Evolutionary conservation across 2,888 invertebrate genomes (phyloP).

Genomic region (Platycheirus rosarum): DNA sequence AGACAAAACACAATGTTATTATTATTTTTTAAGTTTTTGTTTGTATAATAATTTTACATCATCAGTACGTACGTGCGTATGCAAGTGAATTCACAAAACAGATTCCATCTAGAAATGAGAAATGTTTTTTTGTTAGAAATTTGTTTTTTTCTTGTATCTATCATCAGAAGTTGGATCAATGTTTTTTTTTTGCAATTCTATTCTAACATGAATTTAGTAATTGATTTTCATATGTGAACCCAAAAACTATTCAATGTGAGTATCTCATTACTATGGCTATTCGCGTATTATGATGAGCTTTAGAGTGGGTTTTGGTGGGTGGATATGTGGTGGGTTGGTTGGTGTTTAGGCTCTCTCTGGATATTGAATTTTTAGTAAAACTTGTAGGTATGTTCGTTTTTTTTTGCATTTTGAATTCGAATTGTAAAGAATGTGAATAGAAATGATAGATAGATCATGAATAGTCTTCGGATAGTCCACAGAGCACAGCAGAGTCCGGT

Average conservation of each 20-base stretch:
- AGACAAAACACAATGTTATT: conserved; percentile 40
- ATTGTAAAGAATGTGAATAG: conserved; percentile 60
- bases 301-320: conserved; percentile 11
- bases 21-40: conserved; percentile 41
- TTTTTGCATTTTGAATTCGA: conserved; percentile 25
- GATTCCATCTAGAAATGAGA: conserved; percentile 74
- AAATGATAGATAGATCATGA: conserved; percentile 62
- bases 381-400: conserved; percentile 5
- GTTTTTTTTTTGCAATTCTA: conserved; percentile 61
- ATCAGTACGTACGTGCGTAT: conserved; percentile 73
- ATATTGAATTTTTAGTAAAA: conserved; percentile 55
- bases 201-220: conserved; percentile 74
- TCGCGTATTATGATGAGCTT: conserved; percentile 53
- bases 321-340: conserved; percentile 25
- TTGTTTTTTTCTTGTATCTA: conserved; percentile 64
- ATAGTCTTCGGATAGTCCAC: conserved; percentile 46
- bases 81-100: conserved; percentile 74
- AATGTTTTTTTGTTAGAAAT: conserved; percentile 73
- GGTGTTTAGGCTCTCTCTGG: conserved; percentile 47
- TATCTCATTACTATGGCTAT: conserved; percentile 70
- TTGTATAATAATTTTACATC: conserved; percentile 59
- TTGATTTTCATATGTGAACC: conserved; percentile 73
- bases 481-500: not conserved
- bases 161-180: conserved; percentile 54
- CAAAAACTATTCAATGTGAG: conserved; percentile 72